phyloP scores from a whole-genome alignment of 2,888 invertebrate genomes.

The Conomelus anceps region DNA sequence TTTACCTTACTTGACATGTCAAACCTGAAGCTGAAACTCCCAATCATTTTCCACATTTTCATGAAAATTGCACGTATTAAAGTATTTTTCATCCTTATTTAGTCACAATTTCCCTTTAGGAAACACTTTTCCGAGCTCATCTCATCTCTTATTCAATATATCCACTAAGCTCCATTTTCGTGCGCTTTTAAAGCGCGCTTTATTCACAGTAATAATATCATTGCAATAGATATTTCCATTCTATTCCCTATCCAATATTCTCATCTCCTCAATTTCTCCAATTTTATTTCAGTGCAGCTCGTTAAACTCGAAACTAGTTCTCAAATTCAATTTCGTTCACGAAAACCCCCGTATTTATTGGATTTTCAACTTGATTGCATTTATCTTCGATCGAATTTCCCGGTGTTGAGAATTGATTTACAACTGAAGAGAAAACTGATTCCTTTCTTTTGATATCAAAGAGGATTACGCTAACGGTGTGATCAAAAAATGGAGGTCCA shows the following conservation, averaged over 20 bases:
- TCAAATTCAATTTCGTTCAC: not conserved
- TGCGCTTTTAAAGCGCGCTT: not conserved
- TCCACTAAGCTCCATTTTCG: not conserved
- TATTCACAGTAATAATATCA: not conserved
- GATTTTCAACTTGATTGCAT: not conserved
- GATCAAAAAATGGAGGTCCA: too few species aligned
- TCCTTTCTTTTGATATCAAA: not conserved
- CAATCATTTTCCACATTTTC: not conserved
- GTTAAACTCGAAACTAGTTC: not conserved
- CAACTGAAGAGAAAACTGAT: not conserved
- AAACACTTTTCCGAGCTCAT: not conserved
- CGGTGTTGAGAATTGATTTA: not conserved
- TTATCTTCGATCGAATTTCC: not conserved
- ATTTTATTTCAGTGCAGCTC: too few species aligned
- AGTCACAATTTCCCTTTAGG: not conserved
- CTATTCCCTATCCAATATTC: too few species aligned
- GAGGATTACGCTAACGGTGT: too few species aligned
- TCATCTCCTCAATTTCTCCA: too few species aligned
- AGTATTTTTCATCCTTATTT: not conserved
- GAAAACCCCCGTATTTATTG: not conserved
- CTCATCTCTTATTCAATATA: not conserved
- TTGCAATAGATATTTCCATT: too few species aligned
- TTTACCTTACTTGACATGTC: too few species aligned
- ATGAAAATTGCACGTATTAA: not conserved
- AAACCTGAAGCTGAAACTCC: too few species aligned